phyloP scores from a whole-genome alignment of 2,888 invertebrate species.

The Idaea biselata region DNA sequence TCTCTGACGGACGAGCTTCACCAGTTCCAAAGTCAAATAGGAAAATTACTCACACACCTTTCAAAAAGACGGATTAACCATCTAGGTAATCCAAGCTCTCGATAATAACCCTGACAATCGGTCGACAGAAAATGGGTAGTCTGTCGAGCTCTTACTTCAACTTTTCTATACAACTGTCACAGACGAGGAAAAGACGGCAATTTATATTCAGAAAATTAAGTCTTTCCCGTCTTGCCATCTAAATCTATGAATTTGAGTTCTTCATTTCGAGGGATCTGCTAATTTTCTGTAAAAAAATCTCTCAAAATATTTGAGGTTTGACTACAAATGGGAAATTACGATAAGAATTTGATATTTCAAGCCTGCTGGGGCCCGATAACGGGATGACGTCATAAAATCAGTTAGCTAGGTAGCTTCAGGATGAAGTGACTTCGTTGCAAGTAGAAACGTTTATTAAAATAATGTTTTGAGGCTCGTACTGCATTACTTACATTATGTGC shows the following conservation, averaged over 20 bases:
- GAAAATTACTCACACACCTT: no score
- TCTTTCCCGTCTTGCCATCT: background rate
- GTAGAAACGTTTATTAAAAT: background rate
- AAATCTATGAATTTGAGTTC: background rate
- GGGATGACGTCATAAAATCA: conserved; percentile 50
- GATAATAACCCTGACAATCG: background rate
- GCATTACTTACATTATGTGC: no score
- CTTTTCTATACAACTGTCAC: conserved; percentile 1
- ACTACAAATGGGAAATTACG: conserved; percentile 34
- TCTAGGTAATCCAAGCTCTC: no score
- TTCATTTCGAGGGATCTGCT: conserved; percentile 2
- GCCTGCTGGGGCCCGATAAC: conserved; percentile 47
- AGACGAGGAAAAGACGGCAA: conserved; percentile 1
- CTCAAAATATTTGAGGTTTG: conserved; percentile 19
- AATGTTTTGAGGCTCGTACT: background rate
- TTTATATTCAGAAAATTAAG: conserved; percentile 1
- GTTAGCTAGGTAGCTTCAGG: conserved; percentile 14
- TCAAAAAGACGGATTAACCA: no score
- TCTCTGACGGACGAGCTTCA: no score
- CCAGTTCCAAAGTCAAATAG: no score
- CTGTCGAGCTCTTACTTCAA: conserved; percentile 13
- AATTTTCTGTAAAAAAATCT: conserved; percentile 12
- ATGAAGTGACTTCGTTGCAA: background rate
- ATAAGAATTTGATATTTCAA: conserved; percentile 37
- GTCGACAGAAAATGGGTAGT: background rate